Evolutionary conservation across 2,113 vertebrate genomes (phyloP), one percentile per base, ranked within the genome.

Genomic region (Oxyura jamaicensis): DNA sequence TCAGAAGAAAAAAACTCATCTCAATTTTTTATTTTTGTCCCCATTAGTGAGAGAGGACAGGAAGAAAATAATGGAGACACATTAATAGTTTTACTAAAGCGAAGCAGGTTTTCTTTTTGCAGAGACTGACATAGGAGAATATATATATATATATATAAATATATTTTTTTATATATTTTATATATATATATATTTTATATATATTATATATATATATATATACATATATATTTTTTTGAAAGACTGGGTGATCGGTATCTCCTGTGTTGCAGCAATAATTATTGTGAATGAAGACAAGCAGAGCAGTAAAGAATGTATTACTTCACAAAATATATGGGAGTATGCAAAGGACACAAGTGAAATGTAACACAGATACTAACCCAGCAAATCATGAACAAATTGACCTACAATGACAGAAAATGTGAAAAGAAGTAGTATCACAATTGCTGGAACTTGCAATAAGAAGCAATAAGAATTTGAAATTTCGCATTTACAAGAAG

Each of bases 401-500:
- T 91, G 48, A 84, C 50, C 44, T 85, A 65, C 18, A 73, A 9
- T 89, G 58, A 69, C 58, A 92, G 81, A 73, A 87, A 84, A 75
- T 44, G 16, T 58, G 66, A 66, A 76, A 87, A 87, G 56, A 77
- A 90, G 73, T 62, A 92, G 11, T 59, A 85, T 79, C 82, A 8
- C 41, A 66, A 14, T 33, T 92, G 73, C 39, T 48, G 36, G 58
- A 84, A 91, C 44, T 66, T 46, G 35, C 48, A 89, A 16, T 35
- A 65, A 68, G 80, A 85, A 66, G 56, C 25, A 87, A 65, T 91
- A 91, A 48, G 25, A 78, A 75, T 17, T 84, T 16, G 31, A 93
- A 89, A 84, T 83, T 50, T 69, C 74, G 91, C 73, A 69, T 95
- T 95, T 93, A 84, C 48, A 77, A 68, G 35, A 91, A 42, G 53